Evolutionary conservation across 2,888 invertebrate species (phyloP).

Genomic region (Crocallis elinguaria): DNA sequence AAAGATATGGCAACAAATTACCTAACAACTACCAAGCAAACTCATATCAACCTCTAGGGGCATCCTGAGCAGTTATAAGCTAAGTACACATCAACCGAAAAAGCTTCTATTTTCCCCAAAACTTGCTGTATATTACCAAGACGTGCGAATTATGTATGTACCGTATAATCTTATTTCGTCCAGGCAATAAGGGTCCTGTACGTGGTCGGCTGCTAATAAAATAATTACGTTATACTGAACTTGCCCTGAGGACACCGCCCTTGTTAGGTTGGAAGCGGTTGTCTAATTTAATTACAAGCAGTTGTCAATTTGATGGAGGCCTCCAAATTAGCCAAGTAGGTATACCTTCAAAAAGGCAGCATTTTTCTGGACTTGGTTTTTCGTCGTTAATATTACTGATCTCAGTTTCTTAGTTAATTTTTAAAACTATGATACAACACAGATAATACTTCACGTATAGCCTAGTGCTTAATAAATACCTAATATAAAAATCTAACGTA

Average conservation of each 20-base stretch:
- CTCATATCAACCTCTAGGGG: slow-evolving; percentile 6
- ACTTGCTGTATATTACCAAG: slow-evolving; percentile 35
- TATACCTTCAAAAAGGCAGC: no score
- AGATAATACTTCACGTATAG: no score
- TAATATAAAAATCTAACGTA: no score
- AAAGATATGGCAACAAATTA: background rate
- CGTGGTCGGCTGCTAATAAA: slow-evolving; percentile 53
- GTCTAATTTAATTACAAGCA: slow-evolving; percentile 18
- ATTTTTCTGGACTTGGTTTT: no score
- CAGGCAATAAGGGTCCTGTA: slow-evolving; percentile 39
- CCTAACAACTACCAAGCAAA: background rate
- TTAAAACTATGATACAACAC: no score
- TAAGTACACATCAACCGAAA: slow-evolving; percentile 9
- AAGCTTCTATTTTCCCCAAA: slow-evolving; percentile 15
- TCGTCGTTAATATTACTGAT: no score
- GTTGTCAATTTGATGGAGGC: background rate
- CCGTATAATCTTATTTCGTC: slow-evolving; percentile 41
- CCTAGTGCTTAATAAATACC: no score
- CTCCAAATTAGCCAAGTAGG: no score
- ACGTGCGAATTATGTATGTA: slow-evolving; percentile 41
- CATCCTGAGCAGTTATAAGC: background rate
- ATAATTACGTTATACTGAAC: slow-evolving; percentile 54
- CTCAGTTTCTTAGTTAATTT: no score
- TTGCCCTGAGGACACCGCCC: slow-evolving; percentile 32
- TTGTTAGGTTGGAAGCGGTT: slow-evolving; percentile 36